Conservation (phyloP, 2,888 invertebrate genomes). For the Stenichneumon culpator region DNA sequence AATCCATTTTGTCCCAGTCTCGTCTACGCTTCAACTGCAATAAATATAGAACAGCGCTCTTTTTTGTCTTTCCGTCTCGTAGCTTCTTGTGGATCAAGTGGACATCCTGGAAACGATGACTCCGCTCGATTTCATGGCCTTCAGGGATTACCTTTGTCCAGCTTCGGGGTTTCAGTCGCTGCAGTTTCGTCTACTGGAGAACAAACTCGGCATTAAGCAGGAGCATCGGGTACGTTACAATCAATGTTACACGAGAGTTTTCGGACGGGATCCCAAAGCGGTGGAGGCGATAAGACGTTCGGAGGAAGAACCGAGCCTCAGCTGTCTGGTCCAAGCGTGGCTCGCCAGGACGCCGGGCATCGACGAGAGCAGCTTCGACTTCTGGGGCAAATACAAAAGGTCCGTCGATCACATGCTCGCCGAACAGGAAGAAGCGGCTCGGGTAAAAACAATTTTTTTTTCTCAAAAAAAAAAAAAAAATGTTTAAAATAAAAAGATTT, state of each 20-base stretch:
- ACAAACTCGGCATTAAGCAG: constrained; percentile 93
- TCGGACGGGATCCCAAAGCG: constrained; percentile 91
- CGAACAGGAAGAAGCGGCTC: constrained; percentile 89
- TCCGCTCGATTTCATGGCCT: constrained; percentile 99
- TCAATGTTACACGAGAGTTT: constrained; percentile 95
- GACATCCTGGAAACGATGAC: constrained; percentile 99
- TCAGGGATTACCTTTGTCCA: constrained; percentile 95
- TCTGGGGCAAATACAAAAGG: constrained; percentile 96
- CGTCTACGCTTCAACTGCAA: neutral
- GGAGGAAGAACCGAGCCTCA: constrained; percentile 94
- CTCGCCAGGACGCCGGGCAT: constrained; percentile 97
- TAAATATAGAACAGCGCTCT: neutral
- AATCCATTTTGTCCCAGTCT: neutral
- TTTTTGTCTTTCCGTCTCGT: constrained; percentile 59
- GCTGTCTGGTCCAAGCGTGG: constrained; percentile 96
- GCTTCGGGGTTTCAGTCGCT: constrained; percentile 99
- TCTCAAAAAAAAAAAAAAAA: neutral
- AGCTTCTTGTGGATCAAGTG: constrained; percentile 98
- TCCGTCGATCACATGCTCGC: constrained; percentile 91
- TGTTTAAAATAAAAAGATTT: neutral
- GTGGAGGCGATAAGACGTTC: constrained; percentile 88
- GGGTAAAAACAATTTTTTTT: constrained; percentile 84
- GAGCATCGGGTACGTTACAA: constrained; percentile 97
- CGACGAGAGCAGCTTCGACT: constrained; percentile 93
- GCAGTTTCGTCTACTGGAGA: constrained; percentile 98